Conservation (phyloP, 2,888 invertebrate species). For the Spicauda simplicius region DNA sequence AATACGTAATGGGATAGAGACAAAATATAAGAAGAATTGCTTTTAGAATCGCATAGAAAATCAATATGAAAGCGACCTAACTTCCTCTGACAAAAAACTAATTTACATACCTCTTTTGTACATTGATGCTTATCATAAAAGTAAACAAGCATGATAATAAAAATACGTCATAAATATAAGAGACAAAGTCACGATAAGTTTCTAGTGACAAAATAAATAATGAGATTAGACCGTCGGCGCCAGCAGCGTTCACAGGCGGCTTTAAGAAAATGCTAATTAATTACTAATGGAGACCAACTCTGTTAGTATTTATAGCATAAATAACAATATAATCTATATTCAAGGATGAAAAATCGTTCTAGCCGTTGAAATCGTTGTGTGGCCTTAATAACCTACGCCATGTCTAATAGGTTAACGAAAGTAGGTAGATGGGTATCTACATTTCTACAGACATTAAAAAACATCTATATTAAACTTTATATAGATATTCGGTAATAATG, state of each 20-base stretch:
- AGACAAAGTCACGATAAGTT: slow-evolving; percentile 7
- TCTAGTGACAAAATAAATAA: slow-evolving; percentile 23
- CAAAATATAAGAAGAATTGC: too few relatives aligned
- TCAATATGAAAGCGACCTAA: too few relatives aligned
- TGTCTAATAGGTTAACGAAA: not conserved
- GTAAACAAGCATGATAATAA: not conserved
- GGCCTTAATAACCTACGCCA: slow-evolving; percentile 2
- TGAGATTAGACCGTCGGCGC: slow-evolving; percentile 39
- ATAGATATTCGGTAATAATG: too few relatives aligned
- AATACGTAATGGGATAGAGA: too few relatives aligned
- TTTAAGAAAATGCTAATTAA: slow-evolving; percentile 46
- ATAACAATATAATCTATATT: slow-evolving; percentile 22
- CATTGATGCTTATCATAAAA: not conserved
- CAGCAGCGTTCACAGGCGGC: slow-evolving; percentile 42
- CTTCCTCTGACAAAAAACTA: too few relatives aligned
- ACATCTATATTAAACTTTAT: too few relatives aligned
- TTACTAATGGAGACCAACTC: slow-evolving; percentile 42
- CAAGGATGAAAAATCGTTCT: slow-evolving; percentile 20
- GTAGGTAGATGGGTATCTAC: not conserved
- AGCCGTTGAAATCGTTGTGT: slow-evolving; percentile 2
- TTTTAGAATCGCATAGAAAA: too few relatives aligned
- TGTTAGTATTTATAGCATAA: slow-evolving; percentile 17
- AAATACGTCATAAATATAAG: not conserved
- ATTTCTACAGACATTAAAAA: too few relatives aligned
- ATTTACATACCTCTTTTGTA: too few relatives aligned